Evolutionary conservation across 2,888 invertebrate genomes (phyloP), one percentile per base, ranked within the genome.

Genomic region (Pristionchus mayeri): DNA sequence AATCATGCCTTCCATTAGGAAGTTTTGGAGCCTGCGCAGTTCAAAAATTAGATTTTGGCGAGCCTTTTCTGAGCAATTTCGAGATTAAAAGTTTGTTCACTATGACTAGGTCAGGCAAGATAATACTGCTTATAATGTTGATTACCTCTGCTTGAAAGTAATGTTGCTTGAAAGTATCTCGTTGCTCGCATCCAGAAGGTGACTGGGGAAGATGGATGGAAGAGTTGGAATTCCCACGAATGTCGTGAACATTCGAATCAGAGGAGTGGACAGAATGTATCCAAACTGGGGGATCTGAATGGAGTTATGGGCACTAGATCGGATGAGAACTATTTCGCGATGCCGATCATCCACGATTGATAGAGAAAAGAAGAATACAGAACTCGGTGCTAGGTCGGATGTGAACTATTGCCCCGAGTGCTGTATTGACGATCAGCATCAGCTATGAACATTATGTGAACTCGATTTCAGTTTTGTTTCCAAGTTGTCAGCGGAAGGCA

Each of bases 281-380:
- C 76, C 76, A 21, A 24, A 50, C 9, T 24, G 27, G 18, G 50
- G 76, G 30, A 78, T 78, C 48, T 78, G 76, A 37, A 63, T 63
- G 16, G 0, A 37, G 9, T 54, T 13, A 54, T 54, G 13, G n/a
- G n/a, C n/a, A n/a, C n/a, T n/a, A n/a, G n/a, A n/a, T n/a, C n/a
- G n/a, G n/a, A n/a, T n/a, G n/a, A n/a, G n/a, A n/a, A 54, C 6
- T 67, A 6, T 37, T 34, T n/a, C 21, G 7, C 24, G 34, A 18
- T 44, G 44, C 44, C 44, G 44, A 44, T 44, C 44, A 13, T 44
- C 13, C 44, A 9, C 44, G 44, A 44, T 9, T 13, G 13, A 44
- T 44, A 13, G 6, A 9, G 44, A 9, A 13, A 9, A 13, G 13
- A 44, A 44, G 7, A 9, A 6, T 9, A 44, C 6, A 44, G 6